phyloP scores from a whole-genome alignment of 2,797 vertebrate species.

The Remorina albescens region DNA sequence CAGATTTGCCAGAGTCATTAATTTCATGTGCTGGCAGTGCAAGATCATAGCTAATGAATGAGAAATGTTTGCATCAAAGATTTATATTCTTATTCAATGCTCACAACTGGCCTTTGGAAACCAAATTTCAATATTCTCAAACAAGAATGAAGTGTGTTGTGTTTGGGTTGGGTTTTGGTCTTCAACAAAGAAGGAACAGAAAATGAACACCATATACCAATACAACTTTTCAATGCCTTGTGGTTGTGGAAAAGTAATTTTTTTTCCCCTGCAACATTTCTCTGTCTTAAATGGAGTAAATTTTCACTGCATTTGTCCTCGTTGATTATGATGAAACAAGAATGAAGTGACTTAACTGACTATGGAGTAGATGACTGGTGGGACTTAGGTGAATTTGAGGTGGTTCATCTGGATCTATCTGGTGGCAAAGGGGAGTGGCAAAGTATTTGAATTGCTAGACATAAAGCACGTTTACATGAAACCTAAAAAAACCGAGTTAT shows the following conservation, averaged over 20 bases:
- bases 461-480: no score
- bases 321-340: constrained; percentile 8
- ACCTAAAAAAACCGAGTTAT: no score
- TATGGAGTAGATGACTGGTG: constrained; percentile 2
- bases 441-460: no score
- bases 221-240: no score
- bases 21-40: constrained; percentile 72
- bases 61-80: constrained; percentile 68
- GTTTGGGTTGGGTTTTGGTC: constrained; percentile 26
- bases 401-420: constrained; percentile 2
- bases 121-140: constrained; percentile 27
- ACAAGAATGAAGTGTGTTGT: constrained; percentile 24
- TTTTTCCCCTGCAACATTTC: not conserved
- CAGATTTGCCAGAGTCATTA: constrained; percentile 75
- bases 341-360: constrained; percentile 4
- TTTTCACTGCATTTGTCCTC: not conserved
- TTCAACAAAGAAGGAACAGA: constrained; percentile 5
- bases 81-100: constrained; percentile 67
- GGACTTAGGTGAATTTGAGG: not conserved
- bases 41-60: constrained; percentile 64
- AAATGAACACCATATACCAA: constrained; percentile 1
- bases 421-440: no score
- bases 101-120: constrained; percentile 51
- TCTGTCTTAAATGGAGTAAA: constrained; percentile 8
- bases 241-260: no score